Percentiles rank a stretch among this genome's conserved stretches.
Evolutionary conservation across 2,113 vertebrate species (phyloP).

Genomic region (Aviceda subcristata): DNA sequence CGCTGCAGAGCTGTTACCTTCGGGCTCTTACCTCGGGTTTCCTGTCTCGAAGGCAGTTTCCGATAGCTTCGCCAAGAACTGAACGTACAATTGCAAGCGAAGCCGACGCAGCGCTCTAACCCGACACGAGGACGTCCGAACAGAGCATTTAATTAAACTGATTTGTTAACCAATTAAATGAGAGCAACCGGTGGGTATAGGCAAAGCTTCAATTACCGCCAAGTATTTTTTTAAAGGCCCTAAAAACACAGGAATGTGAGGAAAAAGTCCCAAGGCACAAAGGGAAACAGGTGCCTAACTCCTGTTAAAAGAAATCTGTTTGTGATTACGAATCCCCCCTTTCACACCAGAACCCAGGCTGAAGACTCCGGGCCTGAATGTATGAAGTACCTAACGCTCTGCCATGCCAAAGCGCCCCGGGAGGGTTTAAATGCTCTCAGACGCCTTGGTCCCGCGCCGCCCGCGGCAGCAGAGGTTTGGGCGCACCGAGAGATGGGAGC

Average conservation of each 20-base stretch:
- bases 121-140: neutral
- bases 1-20: neutral
- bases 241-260: neutral
- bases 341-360: neutral
- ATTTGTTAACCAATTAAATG: neutral
- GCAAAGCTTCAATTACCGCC: neutral
- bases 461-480: neutral
- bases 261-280: neutral
- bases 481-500: neutral
- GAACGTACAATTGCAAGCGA: neutral
- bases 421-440: accelerated
- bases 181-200: neutral
- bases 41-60: conserved; percentile 6
- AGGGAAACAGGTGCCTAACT: neutral
- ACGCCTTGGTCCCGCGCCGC: neutral
- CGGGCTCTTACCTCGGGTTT: neutral
- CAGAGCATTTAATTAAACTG: neutral
- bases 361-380: neutral
- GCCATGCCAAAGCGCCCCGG: neutral
- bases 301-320: neutral
- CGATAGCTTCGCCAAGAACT: neutral
- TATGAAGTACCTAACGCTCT: accelerated
- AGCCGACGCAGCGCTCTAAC: neutral
- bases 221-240: neutral
- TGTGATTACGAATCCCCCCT: neutral